Conservation (phyloP, 2,113 vertebrate species). For the Nerophis lumbriciformis region DNA sequence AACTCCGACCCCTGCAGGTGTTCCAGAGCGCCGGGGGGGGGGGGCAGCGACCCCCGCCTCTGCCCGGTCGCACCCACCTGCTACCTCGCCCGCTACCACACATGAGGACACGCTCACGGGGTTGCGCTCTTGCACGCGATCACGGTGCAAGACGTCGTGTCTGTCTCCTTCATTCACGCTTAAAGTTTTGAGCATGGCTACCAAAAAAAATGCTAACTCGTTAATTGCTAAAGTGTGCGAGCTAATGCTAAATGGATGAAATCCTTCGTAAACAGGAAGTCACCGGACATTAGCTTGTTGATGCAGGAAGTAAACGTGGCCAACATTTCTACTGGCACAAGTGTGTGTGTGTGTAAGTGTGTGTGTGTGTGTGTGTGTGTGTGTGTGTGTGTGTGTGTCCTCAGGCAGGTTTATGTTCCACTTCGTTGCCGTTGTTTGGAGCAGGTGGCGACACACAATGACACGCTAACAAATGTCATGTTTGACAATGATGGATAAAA, state of each 20-base stretch:
- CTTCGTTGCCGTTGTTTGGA: conserved; percentile 49
- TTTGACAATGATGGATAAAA: not conserved
- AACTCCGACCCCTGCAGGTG: conserved; percentile 47
- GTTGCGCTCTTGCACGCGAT: no score
- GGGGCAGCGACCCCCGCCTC: conserved; percentile 18
- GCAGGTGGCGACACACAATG: conserved; percentile 44
- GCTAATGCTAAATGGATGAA: no score
- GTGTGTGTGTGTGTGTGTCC: conserved; percentile 34
- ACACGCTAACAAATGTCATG: conserved; percentile 19
- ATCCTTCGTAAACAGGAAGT: no score
- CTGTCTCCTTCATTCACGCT: no score
- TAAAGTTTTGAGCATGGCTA: no score
- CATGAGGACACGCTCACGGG: not conserved
- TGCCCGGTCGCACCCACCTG: conserved; percentile 40
- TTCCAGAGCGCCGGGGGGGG: conserved; percentile 3
- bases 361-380: conserved; percentile 19
- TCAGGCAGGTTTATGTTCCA: conserved; percentile 54
- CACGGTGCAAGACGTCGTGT: no score
- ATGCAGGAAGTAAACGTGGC: no score
- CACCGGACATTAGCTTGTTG: no score
- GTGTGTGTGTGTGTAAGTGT: conserved; percentile 19
- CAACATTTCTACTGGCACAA: no score
- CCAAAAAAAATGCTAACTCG: no score
- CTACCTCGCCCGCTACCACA: conserved; percentile 12
- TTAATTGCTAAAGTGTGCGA: no score